Evolutionary conservation across 2,113 vertebrate species (phyloP).

Genomic region (Nesoenas mayeri): DNA sequence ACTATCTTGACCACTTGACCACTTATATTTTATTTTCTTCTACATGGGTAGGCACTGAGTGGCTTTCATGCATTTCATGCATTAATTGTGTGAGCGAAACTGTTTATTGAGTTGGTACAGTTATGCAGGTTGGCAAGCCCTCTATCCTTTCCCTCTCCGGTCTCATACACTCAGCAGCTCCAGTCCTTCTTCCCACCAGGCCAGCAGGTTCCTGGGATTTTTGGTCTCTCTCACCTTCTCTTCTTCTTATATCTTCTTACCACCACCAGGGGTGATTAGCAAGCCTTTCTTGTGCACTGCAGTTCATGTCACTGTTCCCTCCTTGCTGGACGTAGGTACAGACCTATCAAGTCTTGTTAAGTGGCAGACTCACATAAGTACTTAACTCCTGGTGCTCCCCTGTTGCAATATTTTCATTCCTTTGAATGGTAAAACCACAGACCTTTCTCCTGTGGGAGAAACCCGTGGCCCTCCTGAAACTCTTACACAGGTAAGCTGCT

Average conservation of each 20-base stretch:
- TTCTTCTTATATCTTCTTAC: not conserved
- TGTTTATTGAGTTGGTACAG: not conserved
- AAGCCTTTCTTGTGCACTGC: not conserved
- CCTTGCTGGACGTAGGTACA: not conserved
- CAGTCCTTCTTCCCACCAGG: not conserved
- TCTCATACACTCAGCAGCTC: not conserved
- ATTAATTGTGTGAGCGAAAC: not conserved
- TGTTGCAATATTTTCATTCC: not conserved
- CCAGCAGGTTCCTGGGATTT: not conserved
- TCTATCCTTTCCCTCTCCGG: rapidly evolving
- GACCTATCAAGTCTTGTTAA: not conserved
- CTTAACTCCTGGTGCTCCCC: not conserved
- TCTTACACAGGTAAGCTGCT: rapidly evolving
- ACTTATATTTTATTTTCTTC: not conserved
- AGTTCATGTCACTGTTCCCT: not conserved
- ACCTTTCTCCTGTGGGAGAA: not conserved
- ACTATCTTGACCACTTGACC: not conserved
- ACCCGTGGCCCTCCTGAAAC: not conserved
- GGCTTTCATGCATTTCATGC: not conserved
- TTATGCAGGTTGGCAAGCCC: not conserved
- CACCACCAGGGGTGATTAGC: not conserved
- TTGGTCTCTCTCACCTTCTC: not conserved
- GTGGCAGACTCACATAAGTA: not conserved
- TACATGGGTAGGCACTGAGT: not conserved
- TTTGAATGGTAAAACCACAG: not conserved